These are phyloP conservation scores for Andrena fulva DNA, from an alignment of 2,888 invertebrate species.

Conservation along the genomic window DNA sequence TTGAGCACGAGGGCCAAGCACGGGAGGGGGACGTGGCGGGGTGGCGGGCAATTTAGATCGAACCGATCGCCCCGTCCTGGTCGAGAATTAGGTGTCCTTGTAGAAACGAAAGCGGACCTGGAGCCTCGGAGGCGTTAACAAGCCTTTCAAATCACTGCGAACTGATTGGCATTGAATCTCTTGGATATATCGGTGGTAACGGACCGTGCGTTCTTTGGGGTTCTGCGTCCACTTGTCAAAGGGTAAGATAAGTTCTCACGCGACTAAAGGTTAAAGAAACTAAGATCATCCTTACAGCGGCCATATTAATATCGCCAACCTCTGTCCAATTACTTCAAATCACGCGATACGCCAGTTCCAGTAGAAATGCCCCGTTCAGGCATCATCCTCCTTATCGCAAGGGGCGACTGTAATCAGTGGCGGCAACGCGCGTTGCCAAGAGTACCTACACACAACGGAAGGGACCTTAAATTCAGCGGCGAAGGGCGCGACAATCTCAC, in stretches of 20 bases:
- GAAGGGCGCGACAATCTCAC: slow-evolving; percentile 14
- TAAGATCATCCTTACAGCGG: too few species aligned
- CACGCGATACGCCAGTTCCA: too few species aligned
- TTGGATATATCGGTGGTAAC: not conserved
- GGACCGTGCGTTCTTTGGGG: too few species aligned
- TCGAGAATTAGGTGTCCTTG: slow-evolving; percentile 49
- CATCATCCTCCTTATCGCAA: too few species aligned
- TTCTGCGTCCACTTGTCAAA: too few species aligned
- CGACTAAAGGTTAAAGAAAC: too few species aligned
- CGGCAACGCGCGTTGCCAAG: not conserved
- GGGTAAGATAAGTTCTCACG: too few species aligned
- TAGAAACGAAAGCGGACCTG: not conserved
- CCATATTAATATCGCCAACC: too few species aligned
- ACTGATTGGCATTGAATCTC: not conserved
- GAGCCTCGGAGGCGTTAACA: slow-evolving; percentile 27
- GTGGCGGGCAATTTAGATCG: slow-evolving; percentile 51
- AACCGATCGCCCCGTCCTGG: slow-evolving; percentile 51
- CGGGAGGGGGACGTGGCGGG: slow-evolving; percentile 27
- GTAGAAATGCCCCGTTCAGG: too few species aligned
- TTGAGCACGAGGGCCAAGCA: slow-evolving; percentile 57
- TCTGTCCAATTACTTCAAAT: too few species aligned
- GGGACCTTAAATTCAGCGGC: not conserved
- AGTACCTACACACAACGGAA: not conserved
- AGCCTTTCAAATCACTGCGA: slow-evolving; percentile 32
- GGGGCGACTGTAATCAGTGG: not conserved